Conservation (phyloP, 2,113 vertebrate species). For the Polypterus senegalus region DNA sequence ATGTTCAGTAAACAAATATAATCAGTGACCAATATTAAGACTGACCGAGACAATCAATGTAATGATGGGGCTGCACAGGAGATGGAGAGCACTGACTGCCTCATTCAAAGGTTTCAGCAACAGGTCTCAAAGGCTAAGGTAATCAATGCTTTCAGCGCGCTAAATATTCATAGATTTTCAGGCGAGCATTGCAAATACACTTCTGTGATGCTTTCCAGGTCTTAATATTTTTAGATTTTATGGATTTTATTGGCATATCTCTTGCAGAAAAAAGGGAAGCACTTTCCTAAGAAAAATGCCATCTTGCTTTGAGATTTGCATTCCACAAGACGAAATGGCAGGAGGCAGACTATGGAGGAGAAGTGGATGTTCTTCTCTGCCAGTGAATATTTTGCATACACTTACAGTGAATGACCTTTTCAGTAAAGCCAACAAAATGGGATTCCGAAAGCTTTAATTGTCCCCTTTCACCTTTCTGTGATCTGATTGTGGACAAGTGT, state of each 20-base stretch:
- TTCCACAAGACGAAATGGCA: background rate
- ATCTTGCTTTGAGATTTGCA: slow-evolving; percentile 14
- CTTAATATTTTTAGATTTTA: slow-evolving; percentile 57
- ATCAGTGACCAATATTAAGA: too few species aligned
- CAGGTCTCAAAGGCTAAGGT: slow-evolving; percentile 25
- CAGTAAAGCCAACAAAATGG: background rate
- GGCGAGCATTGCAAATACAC: slow-evolving; percentile 39
- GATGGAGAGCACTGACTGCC: slow-evolving; percentile 14
- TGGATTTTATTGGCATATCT: slow-evolving; percentile 40
- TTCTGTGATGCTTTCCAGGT: slow-evolving; percentile 42
- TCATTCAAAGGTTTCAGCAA: slow-evolving; percentile 20
- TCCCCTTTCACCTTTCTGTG: too few species aligned
- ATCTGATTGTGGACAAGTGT: too few species aligned
- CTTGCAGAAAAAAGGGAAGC: slow-evolving; percentile 31
- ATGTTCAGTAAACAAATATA: too few species aligned
- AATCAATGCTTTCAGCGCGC: slow-evolving; percentile 41
- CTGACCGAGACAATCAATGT: too few species aligned
- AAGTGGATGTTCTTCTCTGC: background rate
- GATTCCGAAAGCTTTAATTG: background rate
- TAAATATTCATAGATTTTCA: slow-evolving; percentile 45
- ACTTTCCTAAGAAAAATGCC: slow-evolving; percentile 13
- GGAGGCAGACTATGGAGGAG: background rate
- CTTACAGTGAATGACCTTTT: background rate
- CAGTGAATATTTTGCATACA: background rate
- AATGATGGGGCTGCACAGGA: too few species aligned